Evolutionary conservation across 2,797 vertebrate species (phyloP).

Genomic region (Cercopithecus mitis): DNA sequence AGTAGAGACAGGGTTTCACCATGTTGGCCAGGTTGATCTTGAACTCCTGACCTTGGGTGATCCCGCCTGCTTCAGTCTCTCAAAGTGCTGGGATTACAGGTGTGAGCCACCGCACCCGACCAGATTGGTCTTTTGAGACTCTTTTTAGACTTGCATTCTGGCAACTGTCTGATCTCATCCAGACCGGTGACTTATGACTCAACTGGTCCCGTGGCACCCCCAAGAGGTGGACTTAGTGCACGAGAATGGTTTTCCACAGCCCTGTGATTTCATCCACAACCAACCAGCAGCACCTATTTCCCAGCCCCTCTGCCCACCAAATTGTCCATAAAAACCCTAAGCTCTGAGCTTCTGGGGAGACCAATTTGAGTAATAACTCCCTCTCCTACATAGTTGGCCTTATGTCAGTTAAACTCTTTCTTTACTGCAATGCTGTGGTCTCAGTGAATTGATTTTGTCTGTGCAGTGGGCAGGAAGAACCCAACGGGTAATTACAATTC

Average conservation of each 20-base stretch:
- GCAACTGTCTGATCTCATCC: neutral
- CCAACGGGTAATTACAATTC: neutral
- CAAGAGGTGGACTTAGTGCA: neutral
- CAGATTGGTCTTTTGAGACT: neutral
- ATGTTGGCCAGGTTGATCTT: neutral
- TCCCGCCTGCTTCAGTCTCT: neutral
- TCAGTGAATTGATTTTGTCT: neutral
- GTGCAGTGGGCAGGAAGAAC: neutral
- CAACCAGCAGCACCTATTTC: neutral
- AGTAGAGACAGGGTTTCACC: neutral
- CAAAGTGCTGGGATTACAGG: too few relatives aligned
- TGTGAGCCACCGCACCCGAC: neutral
- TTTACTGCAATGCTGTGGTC: neutral
- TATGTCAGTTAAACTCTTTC: neutral
- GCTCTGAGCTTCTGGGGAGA: neutral
- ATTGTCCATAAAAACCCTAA: neutral
- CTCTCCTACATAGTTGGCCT: neutral
- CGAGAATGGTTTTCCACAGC: neutral
- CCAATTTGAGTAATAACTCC: neutral
- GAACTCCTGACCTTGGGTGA: neutral
- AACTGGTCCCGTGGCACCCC: neutral
- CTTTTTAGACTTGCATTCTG: neutral
- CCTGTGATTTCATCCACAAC: neutral
- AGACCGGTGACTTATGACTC: neutral
- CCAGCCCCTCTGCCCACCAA: neutral